Evolutionary conservation across 2,113 vertebrate genomes (phyloP).

Genomic region (Sphyrna mokarran): DNA sequence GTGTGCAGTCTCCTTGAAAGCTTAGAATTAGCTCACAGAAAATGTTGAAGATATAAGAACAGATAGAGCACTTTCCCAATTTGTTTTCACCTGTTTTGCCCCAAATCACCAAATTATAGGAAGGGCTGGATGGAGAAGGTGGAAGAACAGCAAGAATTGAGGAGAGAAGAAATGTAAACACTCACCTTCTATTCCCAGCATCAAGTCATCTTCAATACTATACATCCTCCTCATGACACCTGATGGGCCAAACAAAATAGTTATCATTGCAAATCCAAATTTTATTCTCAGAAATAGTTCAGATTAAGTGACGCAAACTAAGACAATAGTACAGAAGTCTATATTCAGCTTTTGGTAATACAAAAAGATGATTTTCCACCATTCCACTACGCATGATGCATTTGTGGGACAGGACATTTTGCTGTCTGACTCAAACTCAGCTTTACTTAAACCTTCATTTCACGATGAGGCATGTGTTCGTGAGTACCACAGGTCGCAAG

Average conservation of each 20-base stretch:
- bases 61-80: neutral
- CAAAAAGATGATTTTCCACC: neutral
- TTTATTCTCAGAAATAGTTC: neutral
- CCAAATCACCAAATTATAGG: neutral
- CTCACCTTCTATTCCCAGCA: constrained; percentile 41
- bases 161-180: neutral
- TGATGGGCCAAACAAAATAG: neutral
- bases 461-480: neutral
- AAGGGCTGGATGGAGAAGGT: neutral
- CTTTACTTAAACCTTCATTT: neutral
- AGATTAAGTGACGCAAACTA: neutral
- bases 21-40: neutral
- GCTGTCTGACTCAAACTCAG: neutral
- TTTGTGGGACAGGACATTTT: neutral
- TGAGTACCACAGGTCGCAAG: neutral
- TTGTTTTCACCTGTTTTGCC: neutral
- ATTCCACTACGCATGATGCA: neutral
- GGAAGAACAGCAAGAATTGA: neutral
- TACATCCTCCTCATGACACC: constrained; percentile 3
- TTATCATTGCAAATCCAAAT: neutral
- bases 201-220: constrained; percentile 41
- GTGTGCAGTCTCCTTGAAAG: neutral
- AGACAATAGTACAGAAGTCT: neutral
- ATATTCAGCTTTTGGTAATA: neutral
- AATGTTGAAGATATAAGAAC: neutral